phyloP scores from a whole-genome alignment of 1,140 invertebrate genomes.

The Solenopsis invicta region DNA sequence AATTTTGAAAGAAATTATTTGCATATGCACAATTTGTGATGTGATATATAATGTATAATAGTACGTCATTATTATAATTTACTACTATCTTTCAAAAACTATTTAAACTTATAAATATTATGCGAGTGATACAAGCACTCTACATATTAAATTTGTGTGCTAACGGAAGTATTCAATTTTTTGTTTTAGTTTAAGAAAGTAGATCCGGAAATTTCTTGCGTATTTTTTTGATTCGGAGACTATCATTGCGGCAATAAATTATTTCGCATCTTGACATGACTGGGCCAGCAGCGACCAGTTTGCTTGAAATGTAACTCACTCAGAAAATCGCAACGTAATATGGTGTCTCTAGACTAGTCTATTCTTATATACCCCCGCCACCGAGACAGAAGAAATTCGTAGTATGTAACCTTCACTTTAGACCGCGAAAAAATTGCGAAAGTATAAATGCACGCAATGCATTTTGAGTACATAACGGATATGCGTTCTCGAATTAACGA shows the following conservation, averaged over 20 bases:
- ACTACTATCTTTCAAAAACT: slow-evolving; percentile 7
- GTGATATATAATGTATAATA: not conserved
- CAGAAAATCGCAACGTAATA: slow-evolving; percentile 17
- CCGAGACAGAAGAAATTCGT: not conserved
- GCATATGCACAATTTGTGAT: not conserved
- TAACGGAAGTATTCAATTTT: not conserved
- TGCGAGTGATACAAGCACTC: not conserved
- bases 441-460: slow-evolving; percentile 50
- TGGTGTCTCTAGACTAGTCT: not conserved
- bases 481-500: slow-evolving; percentile 70
- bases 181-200: slow-evolving; percentile 6
- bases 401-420: slow-evolving; percentile 6
- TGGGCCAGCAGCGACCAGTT: not conserved
- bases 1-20: not conserved
- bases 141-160: not conserved
- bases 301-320: slow-evolving; percentile 35
- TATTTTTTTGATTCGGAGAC: not conserved
- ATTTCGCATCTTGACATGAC: not conserved
- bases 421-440: slow-evolving; percentile 52
- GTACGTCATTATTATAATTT: not conserved
- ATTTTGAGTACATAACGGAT: slow-evolving; percentile 71
- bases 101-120: slow-evolving; percentile 11
- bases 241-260: slow-evolving; percentile 24
- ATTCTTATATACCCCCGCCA: not conserved
- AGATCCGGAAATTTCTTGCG: not conserved